Evolutionary conservation across 2,888 invertebrate species (phyloP), one percentile per base, ranked within the genome.

Genomic region (Drosophila falleni): DNA sequence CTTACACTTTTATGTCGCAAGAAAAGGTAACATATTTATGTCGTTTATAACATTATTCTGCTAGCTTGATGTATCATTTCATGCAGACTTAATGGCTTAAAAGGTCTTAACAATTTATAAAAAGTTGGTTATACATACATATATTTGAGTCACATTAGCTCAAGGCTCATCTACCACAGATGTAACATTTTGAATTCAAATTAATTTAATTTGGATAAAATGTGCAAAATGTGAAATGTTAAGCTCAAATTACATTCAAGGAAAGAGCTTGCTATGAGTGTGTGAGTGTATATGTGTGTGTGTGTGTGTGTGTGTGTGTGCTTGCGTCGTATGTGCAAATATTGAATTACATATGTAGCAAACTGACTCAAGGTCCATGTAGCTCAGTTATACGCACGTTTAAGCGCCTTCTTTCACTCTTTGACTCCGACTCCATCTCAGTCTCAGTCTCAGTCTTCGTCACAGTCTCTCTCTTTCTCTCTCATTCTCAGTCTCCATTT

Each of bases 301-400:
- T 42, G 11, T 0, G 1, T 42, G 4, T 33, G 19, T 0, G 42
- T 13, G 44, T 35, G 15, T 49, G 42, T n/a, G 49, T 41, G n/a
- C n/a, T n/a, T 58, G 41, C 42, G 16, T 33, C 33, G 29, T 42
- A 26, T 54, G 75, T 9, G 33, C 60, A 73, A 56, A 69, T 74
- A 73, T 73, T 76, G 53, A 73, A 73, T 72, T 74, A 73, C 67
- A 58, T 31, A 73, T 65, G 56, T 31, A n/a, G 46, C 13, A 31
- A 65, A 63, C 49, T 39, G 47, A 62, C 16, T 39, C 26, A 46
- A 35, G 19, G 74, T 65, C 58, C 50, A 73, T 63, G 65, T 70
- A 50, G 71, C 39, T 69, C 53, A 58, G 72, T 71, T 78, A 72
- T 59, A 79, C 72, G 83, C 88, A 88, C 81, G 75, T 65, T 70